A percentile compares a stretch with the other conserved stretches of the same genome.
These are phyloP conservation scores for Bufo bufo DNA, from an alignment of 2,113 vertebrate species.

Conservation along the genomic window DNA sequence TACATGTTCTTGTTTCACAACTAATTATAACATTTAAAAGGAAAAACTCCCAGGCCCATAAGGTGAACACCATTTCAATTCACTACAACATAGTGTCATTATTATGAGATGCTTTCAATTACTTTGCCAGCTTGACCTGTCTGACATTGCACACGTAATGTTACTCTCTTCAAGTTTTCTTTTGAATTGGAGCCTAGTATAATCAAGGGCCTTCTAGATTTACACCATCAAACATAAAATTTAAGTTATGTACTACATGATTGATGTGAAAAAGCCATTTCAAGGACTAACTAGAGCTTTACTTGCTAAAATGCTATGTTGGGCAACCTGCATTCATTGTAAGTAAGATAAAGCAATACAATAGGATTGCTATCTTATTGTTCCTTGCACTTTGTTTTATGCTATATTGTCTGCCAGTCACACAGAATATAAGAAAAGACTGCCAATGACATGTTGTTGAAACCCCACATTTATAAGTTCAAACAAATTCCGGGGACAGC, in stretches of 20 bases:
- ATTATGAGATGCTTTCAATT: conserved; percentile 56
- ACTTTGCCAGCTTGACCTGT: conserved; percentile 48
- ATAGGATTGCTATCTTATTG: conserved; percentile 50
- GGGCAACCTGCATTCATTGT: conserved; percentile 18
- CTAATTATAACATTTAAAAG: conserved; percentile 76
- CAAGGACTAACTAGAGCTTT: conserved; percentile 38
- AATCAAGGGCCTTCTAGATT: conserved; percentile 44
- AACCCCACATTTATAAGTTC: conserved; percentile 40
- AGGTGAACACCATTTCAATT: conserved; percentile 63
- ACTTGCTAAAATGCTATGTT: conserved; percentile 47
- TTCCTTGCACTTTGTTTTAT: conserved; percentile 43
- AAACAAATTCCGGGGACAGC: conserved; percentile 43
- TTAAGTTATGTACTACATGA: conserved; percentile 51
- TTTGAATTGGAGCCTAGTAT: conserved; percentile 55
- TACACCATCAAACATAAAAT: conserved; percentile 17
- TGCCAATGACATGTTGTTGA: conserved; percentile 45
- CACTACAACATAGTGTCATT: conserved; percentile 59
- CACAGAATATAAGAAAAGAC: conserved; percentile 33
- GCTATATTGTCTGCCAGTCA: conserved; percentile 43
- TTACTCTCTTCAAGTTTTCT: conserved; percentile 50
- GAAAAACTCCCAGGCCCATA: conserved; percentile 70
- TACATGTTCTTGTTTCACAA: conserved; percentile 69
- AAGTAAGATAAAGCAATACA: conserved; percentile 48
- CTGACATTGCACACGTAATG: conserved; percentile 47
- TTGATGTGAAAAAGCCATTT: conserved; percentile 52